Evolutionary conservation across 2,888 invertebrate genomes (phyloP).

Genomic region (Celastrina argiolus): DNA sequence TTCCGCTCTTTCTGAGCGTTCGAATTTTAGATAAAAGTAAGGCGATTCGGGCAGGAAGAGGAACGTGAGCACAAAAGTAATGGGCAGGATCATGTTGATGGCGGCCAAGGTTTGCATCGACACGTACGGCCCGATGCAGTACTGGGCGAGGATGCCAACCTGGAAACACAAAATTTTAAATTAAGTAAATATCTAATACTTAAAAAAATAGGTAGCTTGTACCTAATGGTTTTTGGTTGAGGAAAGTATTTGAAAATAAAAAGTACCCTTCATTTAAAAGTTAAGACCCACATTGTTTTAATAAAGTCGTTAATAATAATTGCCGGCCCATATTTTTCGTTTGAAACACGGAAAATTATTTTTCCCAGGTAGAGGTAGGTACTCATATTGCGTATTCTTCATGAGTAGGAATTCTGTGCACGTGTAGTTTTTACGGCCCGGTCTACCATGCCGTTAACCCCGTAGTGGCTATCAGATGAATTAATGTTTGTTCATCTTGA

Average conservation of each 20-base stretch:
- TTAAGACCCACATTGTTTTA: too few relatives aligned
- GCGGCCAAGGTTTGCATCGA: conserved; percentile 73
- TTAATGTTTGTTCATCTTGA: conserved; percentile 14
- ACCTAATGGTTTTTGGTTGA: too few relatives aligned
- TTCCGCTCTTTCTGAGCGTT: conserved; percentile 75
- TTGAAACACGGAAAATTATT: not conserved
- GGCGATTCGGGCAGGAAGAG: conserved; percentile 84
- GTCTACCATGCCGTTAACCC: conserved; percentile 13
- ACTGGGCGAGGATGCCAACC: conserved; percentile 80
- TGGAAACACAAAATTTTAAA: conserved; percentile 48
- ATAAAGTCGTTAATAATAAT: not conserved
- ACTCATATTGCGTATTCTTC: not conserved
- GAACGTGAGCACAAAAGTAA: conserved; percentile 75
- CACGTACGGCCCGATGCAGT: conserved; percentile 78
- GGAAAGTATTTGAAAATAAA: too few relatives aligned
- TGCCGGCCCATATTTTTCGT: not conserved
- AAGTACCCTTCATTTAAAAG: too few relatives aligned
- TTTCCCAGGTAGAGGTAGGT: not conserved
- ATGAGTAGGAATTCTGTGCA: conserved; percentile 6
- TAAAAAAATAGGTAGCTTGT: too few relatives aligned
- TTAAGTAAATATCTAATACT: not conserved
- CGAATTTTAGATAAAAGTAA: conserved; percentile 74
- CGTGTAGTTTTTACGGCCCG: conserved; percentile 12
- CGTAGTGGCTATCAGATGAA: not conserved
- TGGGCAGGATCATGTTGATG: conserved; percentile 76